Evolutionary conservation across 2,797 vertebrate genomes (phyloP), one percentile per base, ranked within the genome.

Genomic region (Balearica regulorum): DNA sequence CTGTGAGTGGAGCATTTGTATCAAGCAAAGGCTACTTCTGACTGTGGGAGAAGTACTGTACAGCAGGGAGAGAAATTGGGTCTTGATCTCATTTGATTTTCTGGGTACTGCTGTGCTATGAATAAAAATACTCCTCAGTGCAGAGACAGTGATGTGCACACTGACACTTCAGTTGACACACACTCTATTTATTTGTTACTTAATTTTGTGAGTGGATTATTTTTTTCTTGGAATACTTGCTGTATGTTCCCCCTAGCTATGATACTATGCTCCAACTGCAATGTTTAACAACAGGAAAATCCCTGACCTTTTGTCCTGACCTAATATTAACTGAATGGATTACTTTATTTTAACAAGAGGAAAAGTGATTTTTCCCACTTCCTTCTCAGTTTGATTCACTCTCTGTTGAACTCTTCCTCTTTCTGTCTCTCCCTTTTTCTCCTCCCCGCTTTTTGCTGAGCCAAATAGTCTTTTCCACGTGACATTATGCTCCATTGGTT

Each of bases 331-430:
- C 75, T 81, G 62, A 69, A 68, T 62, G 46, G 49, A 79, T 95
- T 76, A 76, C 64, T 95, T 85, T 94, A 79, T 95, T 95, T 95
- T 88, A 94, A 91, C 31, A 94, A 86, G 68, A 87, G 51, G 28
- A 96, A 93, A 89, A 96, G 71, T 87, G 87, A 90, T 71, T 96
- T 96, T 94, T 86, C 87, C 79, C 93, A 93, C 82, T 96, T 95
- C 80, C 77, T 43, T 87, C 92, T 91, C 68, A 46, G 64, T 93
- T 82, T 62, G 73, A 87, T 73, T 87, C 73, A 41, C 62, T 88
- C 31, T 54, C 71, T 76, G 80, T 28, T 88, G 76, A 87, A 75
- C 17, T 88, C 57, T 89, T 79, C 51, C 17, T 89, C 66, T 49
- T 75, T 87, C 66, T 69, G 21, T 68, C 31, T 73, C 39, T 87